Evolutionary conservation across 1,140 invertebrate species (phyloP), one percentile per base, ranked within the genome.

Genomic region (Periplaneta americana): DNA sequence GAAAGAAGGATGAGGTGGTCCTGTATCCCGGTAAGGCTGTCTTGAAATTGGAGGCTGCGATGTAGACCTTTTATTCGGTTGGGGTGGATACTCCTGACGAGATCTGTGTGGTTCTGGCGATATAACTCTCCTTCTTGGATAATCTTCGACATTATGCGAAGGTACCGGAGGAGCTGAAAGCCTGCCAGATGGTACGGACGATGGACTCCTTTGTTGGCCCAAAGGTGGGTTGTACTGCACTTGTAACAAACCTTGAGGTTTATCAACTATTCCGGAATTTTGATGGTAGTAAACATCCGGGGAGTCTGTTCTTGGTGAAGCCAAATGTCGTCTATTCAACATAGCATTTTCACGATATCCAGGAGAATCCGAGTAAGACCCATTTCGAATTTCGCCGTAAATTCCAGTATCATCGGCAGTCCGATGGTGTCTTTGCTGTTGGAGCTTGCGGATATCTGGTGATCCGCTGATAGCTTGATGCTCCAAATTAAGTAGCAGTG

Each of bases 141-240:
- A 66, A 48, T 48, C 48, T 34, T 80, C 39, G 34, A 66, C 28
- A 15, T n/a, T 74, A 34, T 34, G 31, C 22, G 35, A 74, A 28
- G 78, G 9, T 5, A 57, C 36, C n/a, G 57, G 79, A n/a, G 79
- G 79, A 32, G 79, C 79, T 74, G 79, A 80, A n/a, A 74, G 9
- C 31, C 79, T 80, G 5, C 79, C 79, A 32, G 79, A 80, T 32
- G 39, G 66, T 18, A 57, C 35, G 31, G 79, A 28, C 17, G 39
- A n/a, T 1, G 48, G n/a, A 28, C 48, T 66, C 48, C 77, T 37
- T 78, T 39, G 28, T 2, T 36, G 39, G 3, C 28, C 6, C 35
- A 31, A 0, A 37, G 31, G 9, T 28, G 77, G 15, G 8, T 48
- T 8, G n/a, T 78, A 6, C 3, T 37, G 31, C 6, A 37, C 2